Evolutionary conservation across 2,797 vertebrate species (phyloP).

Genomic region (Scyliorhinus canicula): DNA sequence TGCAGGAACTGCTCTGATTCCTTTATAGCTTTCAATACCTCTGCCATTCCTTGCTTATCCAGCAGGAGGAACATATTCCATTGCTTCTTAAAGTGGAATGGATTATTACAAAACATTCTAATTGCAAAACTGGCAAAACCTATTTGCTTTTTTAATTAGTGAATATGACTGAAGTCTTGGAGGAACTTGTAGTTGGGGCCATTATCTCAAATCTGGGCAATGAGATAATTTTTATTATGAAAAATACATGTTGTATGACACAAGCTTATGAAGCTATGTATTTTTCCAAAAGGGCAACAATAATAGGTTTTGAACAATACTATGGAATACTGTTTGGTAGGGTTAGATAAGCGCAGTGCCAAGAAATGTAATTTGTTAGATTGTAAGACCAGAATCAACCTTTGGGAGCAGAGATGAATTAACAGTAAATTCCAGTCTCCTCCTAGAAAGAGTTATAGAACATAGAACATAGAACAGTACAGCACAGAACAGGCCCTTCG

Average conservation of each 20-base stretch:
- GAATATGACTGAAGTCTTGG: background rate
- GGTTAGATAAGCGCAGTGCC: background rate
- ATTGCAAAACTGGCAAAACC: background rate
- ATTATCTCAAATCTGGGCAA: background rate
- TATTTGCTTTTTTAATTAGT: background rate
- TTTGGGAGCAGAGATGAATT: constrained; percentile 3
- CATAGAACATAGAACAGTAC: no score
- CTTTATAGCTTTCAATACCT: background rate
- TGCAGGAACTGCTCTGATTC: background rate
- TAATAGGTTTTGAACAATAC: background rate
- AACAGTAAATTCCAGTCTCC: background rate
- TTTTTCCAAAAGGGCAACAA: background rate
- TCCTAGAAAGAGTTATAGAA: background rate
- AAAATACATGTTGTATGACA: background rate
- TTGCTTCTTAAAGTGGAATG: background rate
- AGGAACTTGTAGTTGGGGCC: background rate
- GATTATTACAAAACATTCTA: background rate
- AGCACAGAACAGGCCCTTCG: no score
- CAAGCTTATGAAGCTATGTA: no score
- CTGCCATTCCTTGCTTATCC: background rate
- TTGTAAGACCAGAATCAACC: background rate
- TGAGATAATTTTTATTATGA: background rate
- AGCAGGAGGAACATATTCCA: background rate
- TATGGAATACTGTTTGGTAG: background rate
- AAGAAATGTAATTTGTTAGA: background rate